phyloP scores from a whole-genome alignment of 2,113 vertebrate species.

The Campylomormyrus tamandua region DNA sequence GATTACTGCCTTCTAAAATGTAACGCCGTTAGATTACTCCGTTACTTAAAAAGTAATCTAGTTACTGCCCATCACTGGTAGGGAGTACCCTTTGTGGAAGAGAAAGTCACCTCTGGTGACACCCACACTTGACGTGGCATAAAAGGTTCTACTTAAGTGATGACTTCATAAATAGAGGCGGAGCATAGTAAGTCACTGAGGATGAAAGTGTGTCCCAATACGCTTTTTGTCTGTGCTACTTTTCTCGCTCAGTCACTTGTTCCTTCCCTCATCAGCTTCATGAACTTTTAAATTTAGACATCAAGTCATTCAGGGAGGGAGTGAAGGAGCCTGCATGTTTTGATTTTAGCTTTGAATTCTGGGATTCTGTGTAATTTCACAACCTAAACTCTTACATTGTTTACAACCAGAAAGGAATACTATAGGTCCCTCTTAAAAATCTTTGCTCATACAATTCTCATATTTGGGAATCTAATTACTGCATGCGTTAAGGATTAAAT shows the following conservation, averaged over 20 bases:
- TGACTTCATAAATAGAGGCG: neutral
- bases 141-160: neutral
- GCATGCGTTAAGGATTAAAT: neutral
- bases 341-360: neutral
- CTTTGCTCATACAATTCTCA: neutral
- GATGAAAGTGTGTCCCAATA: neutral
- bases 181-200: neutral
- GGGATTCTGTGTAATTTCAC: neutral
- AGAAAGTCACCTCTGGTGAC: neutral
- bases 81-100: neutral
- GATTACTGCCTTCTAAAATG: no score
- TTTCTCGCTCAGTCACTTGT: neutral
- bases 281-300: neutral
- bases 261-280: neutral
- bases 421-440: neutral
- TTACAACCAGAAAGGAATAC: neutral
- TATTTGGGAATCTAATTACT: neutral
- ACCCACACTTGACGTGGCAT: neutral
- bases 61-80: no score
- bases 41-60: no score
- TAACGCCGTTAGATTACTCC: no score
- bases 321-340: neutral
- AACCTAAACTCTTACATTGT: neutral
- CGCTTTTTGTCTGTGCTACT: neutral
- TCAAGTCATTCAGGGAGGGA: neutral